phyloP scores from a whole-genome alignment of 92 coral and sea anemone genomes.

The Paragorgia papillata region DNA sequence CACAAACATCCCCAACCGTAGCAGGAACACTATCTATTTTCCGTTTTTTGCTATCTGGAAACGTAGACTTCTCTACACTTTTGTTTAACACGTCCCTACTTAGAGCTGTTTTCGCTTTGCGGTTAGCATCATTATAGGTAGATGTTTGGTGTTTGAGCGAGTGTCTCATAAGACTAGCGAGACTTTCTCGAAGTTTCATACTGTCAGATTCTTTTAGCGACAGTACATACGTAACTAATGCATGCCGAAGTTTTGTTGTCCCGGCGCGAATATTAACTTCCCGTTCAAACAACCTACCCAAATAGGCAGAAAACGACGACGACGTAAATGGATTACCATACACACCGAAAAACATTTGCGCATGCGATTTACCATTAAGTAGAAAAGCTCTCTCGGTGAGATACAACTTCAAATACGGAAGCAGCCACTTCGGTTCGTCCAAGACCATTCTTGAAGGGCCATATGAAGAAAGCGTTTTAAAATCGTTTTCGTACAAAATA shows the following conservation, averaged over 20 bases:
- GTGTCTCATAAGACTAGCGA: slow-evolving; percentile 35
- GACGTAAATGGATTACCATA: background rate
- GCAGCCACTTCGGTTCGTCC: background rate
- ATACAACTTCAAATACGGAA: background rate
- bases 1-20: too few relatives aligned
- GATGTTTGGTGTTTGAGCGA: too few relatives aligned
- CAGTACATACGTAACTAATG: slow-evolving; percentile 32
- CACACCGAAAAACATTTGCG: background rate
- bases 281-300: slow-evolving; percentile 19
- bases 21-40: too few relatives aligned
- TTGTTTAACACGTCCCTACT: too few relatives aligned
- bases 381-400: background rate
- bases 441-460: slow-evolving; percentile 2
- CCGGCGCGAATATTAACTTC: slow-evolving; percentile 33
- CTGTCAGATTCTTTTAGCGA: slow-evolving; percentile 33
- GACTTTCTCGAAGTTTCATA: slow-evolving; percentile 34
- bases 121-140: too few relatives aligned
- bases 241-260: slow-evolving; percentile 38
- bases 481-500: slow-evolving; percentile 20
- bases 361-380: background rate
- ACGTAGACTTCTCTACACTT: too few relatives aligned
- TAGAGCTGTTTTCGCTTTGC: too few relatives aligned
- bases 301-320: slow-evolving; percentile 19
- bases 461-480: background rate
- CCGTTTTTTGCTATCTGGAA: too few relatives aligned